These are phyloP conservation scores for Agriopis aurantiaria DNA, from an alignment of 2,888 invertebrate genomes.

Conservation along the genomic window DNA sequence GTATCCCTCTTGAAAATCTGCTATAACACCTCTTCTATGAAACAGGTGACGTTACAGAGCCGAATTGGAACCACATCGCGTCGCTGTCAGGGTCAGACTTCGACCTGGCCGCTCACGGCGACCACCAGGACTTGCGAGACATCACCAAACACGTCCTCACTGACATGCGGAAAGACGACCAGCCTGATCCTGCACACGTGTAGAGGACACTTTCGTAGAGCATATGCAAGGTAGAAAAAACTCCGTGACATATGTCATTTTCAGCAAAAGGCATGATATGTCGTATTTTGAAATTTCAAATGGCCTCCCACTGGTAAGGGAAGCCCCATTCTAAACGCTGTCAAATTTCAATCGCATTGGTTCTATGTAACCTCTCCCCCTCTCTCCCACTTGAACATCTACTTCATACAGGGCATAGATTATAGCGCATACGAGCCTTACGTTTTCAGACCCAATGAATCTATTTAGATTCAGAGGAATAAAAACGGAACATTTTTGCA, in stretches of 20 bases:
- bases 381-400: neutral
- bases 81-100: constrained; percentile 88
- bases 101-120: constrained; percentile 87
- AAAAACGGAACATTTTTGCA: neutral
- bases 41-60: constrained; percentile 63
- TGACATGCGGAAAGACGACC: constrained; percentile 46
- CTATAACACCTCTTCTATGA: constrained; percentile 27
- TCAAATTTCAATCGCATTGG: neutral
- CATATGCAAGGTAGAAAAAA: neutral
- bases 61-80: constrained; percentile 83
- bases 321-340: neutral
- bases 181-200: constrained; percentile 64
- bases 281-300: neutral
- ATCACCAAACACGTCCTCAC: constrained; percentile 65
- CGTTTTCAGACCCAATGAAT: too few relatives aligned
- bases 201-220: neutral
- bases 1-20: neutral
- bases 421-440: too few relatives aligned
- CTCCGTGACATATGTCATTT: neutral
- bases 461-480: neutral
- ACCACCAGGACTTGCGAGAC: constrained; percentile 65
- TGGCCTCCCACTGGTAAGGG: neutral
- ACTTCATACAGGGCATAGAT: too few relatives aligned
- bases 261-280: neutral
- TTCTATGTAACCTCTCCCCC: neutral